A percentile compares a stretch with the other conserved stretches of the same genome.
phyloP scores from a whole-genome alignment of 2,888 invertebrate species.

The Rhyacophila evoluta region DNA sequence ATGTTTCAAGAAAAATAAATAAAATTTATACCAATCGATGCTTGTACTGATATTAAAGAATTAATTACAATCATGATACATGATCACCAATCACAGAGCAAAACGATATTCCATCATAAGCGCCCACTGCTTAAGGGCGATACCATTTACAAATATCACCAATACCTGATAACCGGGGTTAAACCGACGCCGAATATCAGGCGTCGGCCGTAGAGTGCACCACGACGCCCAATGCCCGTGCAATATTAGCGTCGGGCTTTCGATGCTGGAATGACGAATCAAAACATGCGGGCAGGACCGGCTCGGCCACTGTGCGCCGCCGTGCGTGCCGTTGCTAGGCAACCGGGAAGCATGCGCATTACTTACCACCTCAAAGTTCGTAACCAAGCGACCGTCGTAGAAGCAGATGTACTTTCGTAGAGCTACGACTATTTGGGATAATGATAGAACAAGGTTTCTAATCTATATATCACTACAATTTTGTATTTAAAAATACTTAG shows the following conservation, averaged over 20 bases:
- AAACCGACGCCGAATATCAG: neutral
- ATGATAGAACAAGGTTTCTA: constrained; percentile 13
- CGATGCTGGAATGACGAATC: constrained; percentile 41
- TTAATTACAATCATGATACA: too few species aligned
- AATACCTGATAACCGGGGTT: constrained; percentile 1
- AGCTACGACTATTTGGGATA: constrained; percentile 2
- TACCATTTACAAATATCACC: constrained; percentile 12
- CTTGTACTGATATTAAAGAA: too few species aligned
- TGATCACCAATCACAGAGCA: neutral
- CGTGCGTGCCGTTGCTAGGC: constrained; percentile 52
- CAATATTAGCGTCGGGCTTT: constrained; percentile 2
- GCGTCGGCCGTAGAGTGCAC: constrained; percentile 14
- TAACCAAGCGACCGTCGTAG: constrained; percentile 22
- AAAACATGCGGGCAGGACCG: constrained; percentile 50
- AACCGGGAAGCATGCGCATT: constrained; percentile 57
- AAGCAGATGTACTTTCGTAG: neutral
- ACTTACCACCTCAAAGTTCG: constrained; percentile 23
- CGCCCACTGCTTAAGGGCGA: constrained; percentile 12
- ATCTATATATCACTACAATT: neutral
- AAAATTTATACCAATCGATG: too few species aligned
- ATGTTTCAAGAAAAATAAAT: too few species aligned
- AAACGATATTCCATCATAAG: neutral
- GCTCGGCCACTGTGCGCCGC: constrained; percentile 58
- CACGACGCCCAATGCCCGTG: constrained; percentile 14
- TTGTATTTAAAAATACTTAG: neutral